Conservation (phyloP, 2,888 invertebrate genomes). For the Elegia similella region DNA sequence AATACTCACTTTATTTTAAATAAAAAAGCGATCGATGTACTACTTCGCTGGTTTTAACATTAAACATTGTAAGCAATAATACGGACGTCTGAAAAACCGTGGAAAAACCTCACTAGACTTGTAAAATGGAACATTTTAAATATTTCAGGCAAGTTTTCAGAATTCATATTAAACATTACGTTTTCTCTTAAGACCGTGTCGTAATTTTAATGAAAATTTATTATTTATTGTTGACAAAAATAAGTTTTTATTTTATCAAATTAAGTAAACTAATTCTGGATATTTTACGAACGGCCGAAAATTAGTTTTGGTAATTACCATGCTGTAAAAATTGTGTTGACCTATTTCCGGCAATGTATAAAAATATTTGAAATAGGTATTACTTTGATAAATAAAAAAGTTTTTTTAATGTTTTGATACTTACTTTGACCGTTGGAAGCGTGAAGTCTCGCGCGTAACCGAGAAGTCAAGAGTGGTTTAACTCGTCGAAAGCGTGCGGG, state of each 20-base stretch:
- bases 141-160: no score
- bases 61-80: no score
- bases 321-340: background rate
- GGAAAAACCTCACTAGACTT: no score
- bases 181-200: no score
- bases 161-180: no score
- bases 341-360: background rate
- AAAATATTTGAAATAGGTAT: background rate
- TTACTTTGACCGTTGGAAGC: constrained; percentile 7
- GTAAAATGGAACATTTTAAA: no score
- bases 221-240: no score
- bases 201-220: no score
- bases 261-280: no score
- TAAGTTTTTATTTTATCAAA: no score
- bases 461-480: constrained; percentile 1
- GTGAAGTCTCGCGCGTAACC: background rate
- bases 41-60: background rate
- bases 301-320: background rate
- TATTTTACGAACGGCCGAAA: no score
- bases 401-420: constrained; percentile 2
- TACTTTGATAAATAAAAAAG: background rate
- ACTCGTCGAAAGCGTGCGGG: constrained; percentile 35
- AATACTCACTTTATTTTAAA: background rate
- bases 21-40: background rate
- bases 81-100: no score